Conservation (phyloP, 2,888 invertebrate species). For the Prostheceraeus crozeri region DNA sequence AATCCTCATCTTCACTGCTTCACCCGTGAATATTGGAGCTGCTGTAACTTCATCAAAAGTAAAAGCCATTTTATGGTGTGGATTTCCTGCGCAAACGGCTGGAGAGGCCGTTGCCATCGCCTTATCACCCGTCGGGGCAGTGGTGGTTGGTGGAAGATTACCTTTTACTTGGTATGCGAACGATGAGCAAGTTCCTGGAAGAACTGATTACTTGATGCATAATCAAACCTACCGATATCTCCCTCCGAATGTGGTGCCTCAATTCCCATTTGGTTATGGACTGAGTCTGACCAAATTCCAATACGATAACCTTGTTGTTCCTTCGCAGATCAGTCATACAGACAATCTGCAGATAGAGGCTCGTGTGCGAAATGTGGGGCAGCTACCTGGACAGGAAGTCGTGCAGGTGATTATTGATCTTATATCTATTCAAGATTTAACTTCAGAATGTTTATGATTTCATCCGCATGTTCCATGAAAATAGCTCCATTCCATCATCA, state of each 20-base stretch:
- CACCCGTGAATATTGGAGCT: slow-evolving; percentile 49
- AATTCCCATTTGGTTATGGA: slow-evolving; percentile 8
- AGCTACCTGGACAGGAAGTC: neutral
- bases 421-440: neutral
- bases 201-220: slow-evolving; percentile 45
- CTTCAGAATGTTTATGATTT: neutral
- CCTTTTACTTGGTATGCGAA: slow-evolving; percentile 49
- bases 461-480: neutral
- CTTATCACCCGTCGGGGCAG: no score
- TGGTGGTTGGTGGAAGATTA: slow-evolving; percentile 49
- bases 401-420: neutral
- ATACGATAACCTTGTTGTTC: neutral
- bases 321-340: neutral
- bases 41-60: slow-evolving; percentile 42
- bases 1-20: slow-evolving; percentile 48
- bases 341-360: neutral
- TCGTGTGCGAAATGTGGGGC: neutral
- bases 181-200: slow-evolving; percentile 34
- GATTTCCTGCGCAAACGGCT: slow-evolving; percentile 50
- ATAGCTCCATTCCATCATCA: no score
- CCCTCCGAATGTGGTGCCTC: neutral
- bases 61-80: slow-evolving; percentile 46
- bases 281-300: neutral
- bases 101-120: slow-evolving; percentile 47
- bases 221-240: slow-evolving; percentile 49